phyloP scores from a whole-genome alignment of 2,888 invertebrate species.

The Microplitis manilae region DNA sequence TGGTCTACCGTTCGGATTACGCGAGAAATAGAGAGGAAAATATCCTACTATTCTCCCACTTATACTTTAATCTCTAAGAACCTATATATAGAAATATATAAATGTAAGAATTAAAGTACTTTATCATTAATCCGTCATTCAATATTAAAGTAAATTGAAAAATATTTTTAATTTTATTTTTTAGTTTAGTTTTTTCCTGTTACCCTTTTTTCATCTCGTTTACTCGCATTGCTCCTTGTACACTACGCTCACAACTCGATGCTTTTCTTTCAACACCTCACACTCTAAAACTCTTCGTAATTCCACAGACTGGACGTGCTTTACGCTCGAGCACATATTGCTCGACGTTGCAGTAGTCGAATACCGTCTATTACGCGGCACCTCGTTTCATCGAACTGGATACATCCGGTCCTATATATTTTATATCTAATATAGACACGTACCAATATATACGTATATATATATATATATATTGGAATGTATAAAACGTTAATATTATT shows the following conservation, averaged over 20 bases:
- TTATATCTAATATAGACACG: neutral
- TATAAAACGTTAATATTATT: neutral
- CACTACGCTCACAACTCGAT: neutral
- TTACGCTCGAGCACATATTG: neutral
- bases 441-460: too few species aligned
- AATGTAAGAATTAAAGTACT: neutral
- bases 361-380: neutral
- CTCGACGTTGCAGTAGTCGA: neutral
- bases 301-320: neutral
- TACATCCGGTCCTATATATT: neutral
- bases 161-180: neutral
- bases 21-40: conserved; percentile 38
- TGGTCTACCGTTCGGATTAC: conserved; percentile 48
- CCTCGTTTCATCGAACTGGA: neutral
- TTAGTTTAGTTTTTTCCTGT: neutral
- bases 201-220: neutral
- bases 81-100: neutral
- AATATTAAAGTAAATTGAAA: neutral
- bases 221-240: neutral
- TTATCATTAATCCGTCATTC: neutral
- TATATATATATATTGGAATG: too few species aligned
- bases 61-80: neutral
- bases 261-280: conserved; percentile 4
- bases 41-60: neutral
- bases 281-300: neutral